Evolutionary conservation across 2,797 vertebrate genomes (phyloP).

Genomic region (Characodon lateralis): DNA sequence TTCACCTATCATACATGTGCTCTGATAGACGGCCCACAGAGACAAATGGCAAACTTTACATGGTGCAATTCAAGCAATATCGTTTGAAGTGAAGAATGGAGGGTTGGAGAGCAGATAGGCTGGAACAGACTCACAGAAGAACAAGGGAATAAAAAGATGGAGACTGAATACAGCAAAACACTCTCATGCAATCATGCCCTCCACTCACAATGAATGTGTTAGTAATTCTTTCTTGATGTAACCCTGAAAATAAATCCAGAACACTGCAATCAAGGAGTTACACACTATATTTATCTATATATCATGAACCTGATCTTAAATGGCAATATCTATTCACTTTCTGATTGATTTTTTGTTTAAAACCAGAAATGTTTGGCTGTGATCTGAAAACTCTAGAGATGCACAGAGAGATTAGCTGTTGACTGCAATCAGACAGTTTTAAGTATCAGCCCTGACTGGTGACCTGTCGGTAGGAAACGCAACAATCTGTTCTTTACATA

Average conservation of each 20-base stretch:
- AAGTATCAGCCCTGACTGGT: not conserved
- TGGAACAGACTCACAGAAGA: conserved; percentile 17
- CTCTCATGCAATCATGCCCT: conserved; percentile 27
- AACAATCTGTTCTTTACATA: not conserved
- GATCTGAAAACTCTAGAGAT: not conserved
- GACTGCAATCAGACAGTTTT: not conserved
- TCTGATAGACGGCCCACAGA: conserved; percentile 9
- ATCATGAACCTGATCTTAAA: conserved; percentile 20
- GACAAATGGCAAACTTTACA: conserved; percentile 54
- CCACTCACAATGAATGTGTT: conserved; percentile 3
- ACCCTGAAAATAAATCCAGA: conserved; percentile 10
- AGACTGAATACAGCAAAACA: conserved; percentile 18
- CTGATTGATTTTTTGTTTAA: not conserved
- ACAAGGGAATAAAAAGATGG: not conserved
- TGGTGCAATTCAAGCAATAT: conserved; percentile 42
- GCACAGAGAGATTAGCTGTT: not conserved
- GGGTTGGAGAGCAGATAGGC: conserved; percentile 31
- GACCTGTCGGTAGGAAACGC: no score
- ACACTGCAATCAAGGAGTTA: conserved; percentile 17
- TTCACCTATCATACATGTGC: conserved; percentile 57
- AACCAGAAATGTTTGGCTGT: not conserved
- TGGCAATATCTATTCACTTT: conserved; percentile 4
- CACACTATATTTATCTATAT: not conserved
- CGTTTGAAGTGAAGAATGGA: conserved; percentile 51
- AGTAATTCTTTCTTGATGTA: conserved; percentile 21